phyloP scores from a whole-genome alignment of 2,797 vertebrate genomes.

The Nannoperca australis region DNA sequence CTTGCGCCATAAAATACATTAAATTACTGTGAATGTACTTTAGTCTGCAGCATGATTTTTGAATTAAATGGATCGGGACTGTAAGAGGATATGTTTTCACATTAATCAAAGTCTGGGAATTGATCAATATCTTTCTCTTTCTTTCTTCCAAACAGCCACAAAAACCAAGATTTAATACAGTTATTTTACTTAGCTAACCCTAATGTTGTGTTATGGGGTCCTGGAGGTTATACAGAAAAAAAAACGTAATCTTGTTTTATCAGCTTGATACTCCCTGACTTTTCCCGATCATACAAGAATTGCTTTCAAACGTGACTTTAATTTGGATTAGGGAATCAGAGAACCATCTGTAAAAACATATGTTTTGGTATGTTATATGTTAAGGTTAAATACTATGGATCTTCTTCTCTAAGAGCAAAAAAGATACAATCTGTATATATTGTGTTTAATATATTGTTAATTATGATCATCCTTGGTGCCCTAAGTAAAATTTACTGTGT shows the following conservation, averaged over 20 bases:
- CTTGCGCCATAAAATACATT: constrained; percentile 37
- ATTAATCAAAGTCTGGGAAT: constrained; percentile 14
- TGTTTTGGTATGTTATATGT: no score
- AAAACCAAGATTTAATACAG: not conserved
- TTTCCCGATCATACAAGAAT: not conserved
- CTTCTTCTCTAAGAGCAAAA: no score
- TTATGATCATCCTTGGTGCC: no score
- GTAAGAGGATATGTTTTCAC: constrained; percentile 7
- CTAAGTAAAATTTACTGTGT: not conserved
- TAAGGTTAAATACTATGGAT: not conserved
- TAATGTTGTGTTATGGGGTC: not conserved
- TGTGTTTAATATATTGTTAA: no score
- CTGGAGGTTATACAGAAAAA: not conserved
- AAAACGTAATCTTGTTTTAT: not conserved
- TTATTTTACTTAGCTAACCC: not conserved
- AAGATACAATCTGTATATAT: no score
- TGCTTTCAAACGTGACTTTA: not conserved
- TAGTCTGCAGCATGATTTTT: constrained; percentile 19
- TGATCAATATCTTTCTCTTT: not conserved
- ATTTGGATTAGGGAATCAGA: not conserved
- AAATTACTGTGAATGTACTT: constrained; percentile 47
- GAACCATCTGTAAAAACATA: not conserved
- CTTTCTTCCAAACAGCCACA: not conserved
- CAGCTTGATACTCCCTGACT: not conserved
- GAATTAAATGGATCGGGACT: constrained; percentile 34